Base-by-base conservation (phyloP, 2,113 vertebrate genomes). In the Tragelaphus scriptus region DNA sequence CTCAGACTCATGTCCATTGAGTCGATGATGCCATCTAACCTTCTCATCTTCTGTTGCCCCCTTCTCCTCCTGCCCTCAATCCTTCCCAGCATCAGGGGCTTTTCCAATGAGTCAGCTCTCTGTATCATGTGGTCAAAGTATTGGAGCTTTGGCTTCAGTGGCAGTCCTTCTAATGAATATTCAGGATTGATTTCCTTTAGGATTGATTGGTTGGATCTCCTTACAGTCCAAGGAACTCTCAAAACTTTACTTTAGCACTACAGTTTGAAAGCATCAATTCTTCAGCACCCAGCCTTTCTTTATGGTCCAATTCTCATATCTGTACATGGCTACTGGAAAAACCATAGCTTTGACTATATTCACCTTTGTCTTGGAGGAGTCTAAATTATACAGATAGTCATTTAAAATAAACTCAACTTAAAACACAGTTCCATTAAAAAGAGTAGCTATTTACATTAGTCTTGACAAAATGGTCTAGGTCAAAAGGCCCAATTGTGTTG, bases 331-430 rank as follows among this genome's bases (percentile, higher is more conserved):
- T 77, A 77, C 40, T 44, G 40, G 71, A 77, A 77, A 77, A 77
- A 44, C 21, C 23, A 26, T 44, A 77, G 23, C 71, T 77, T 77
- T 44, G 71, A 26, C 71, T 77, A 77, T 77, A 77, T 44, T 75
- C 5, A 77, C 71, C 40, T 77, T 44, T 77, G 71, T 47, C 58
- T 79, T 80, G 30, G 30, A 88, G 32, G 51, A 44, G 6, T 56
- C 47, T 94, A 80, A 84, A 94, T 84, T 79, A 53, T 75, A 56
- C 36, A 12, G 3, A 26, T 68, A 44, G 55, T 53, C 17, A n/a
- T 95, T 97, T 92, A 94, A 94, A 96, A 96, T 58, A 94, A 96
- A 90, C 15, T 53, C 32, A 95, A 47, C 63, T 84, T 85, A 88
- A 88, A 85, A 84, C 16, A 21, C 47, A 51, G 88, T 85, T 88